Conservation (phyloP, 2,797 vertebrate genomes). For the Oreochromis mossambicus region DNA sequence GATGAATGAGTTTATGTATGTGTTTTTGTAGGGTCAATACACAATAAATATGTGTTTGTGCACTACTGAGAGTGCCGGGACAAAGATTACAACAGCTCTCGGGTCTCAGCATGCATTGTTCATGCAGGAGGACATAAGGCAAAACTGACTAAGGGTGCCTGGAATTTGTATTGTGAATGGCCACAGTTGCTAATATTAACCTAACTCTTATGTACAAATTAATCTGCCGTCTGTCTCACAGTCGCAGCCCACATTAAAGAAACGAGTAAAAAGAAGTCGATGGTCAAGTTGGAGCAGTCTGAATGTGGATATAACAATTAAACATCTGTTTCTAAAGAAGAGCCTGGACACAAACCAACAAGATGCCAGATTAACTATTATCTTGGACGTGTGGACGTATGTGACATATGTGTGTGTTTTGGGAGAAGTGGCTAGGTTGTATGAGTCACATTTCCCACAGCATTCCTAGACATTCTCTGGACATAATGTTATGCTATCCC, state of each 20-base stretch:
- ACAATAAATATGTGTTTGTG: neutral
- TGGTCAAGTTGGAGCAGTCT: constrained; percentile 26
- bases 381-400: constrained; percentile 16
- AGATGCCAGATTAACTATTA: constrained; percentile 60
- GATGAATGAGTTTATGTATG: neutral
- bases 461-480: constrained; percentile 68
- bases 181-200: neutral
- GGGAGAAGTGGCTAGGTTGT: constrained; percentile 52
- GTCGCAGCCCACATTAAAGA: constrained; percentile 11
- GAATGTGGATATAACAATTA: constrained; percentile 47
- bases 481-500: constrained; percentile 66
- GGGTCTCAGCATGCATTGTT: constrained; percentile 38
- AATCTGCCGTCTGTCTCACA: neutral
- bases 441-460: constrained; percentile 70
- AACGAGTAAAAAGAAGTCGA: constrained; percentile 16
- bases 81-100: constrained; percentile 8
- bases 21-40: neutral
- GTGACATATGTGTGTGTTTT: constrained; percentile 10
- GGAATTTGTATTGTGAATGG: constrained; percentile 45
- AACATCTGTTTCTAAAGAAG: constrained; percentile 48
- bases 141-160: constrained; percentile 15
- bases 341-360: constrained; percentile 46
- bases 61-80: neutral
- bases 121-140: constrained; percentile 8
- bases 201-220: neutral